These are phyloP conservation scores for Poeciliopsis turneri DNA, from an alignment of 2,797 vertebrate genomes.

Conservation along the genomic window DNA sequence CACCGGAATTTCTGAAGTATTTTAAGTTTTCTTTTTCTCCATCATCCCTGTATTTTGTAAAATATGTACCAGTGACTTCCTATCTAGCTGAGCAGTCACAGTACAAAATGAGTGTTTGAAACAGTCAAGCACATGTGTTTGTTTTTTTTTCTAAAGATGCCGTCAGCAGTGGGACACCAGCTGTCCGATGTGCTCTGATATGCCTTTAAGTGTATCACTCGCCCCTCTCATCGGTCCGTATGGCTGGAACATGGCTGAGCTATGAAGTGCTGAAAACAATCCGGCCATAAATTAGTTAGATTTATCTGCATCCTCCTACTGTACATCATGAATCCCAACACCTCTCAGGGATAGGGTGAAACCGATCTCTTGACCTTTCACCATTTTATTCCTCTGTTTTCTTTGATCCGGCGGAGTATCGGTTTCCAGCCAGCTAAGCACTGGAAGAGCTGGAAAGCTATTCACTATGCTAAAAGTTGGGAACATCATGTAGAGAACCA, in stretches of 20 bases:
- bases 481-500: slow-evolving; percentile 14
- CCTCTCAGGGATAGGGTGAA: slow-evolving; percentile 62
- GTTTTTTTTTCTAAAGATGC: slow-evolving; percentile 38
- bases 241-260: slow-evolving; percentile 49
- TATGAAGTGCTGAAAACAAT: slow-evolving; percentile 70
- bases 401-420: slow-evolving; percentile 70
- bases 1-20: slow-evolving; percentile 16
- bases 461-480: slow-evolving; percentile 22
- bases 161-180: slow-evolving; percentile 43
- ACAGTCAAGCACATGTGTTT: slow-evolving; percentile 14
- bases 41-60: slow-evolving; percentile 23
- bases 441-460: slow-evolving; percentile 28
- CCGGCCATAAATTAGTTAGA: slow-evolving; percentile 67
- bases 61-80: slow-evolving; percentile 34
- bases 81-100: slow-evolving; percentile 16
- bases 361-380: slow-evolving; percentile 75
- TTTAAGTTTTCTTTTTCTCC: slow-evolving; percentile 25
- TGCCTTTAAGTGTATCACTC: slow-evolving; percentile 36
- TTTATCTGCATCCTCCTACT: slow-evolving; percentile 65
- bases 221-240: slow-evolving; percentile 49
- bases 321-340: slow-evolving; percentile 50
- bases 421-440: slow-evolving; percentile 58
- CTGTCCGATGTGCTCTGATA: slow-evolving; percentile 62
- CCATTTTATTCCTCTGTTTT: slow-evolving; percentile 76
- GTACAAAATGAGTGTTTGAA: slow-evolving; percentile 3